phyloP scores from a whole-genome alignment of 2,888 invertebrate species.

The Chloroclystis v-ata region DNA sequence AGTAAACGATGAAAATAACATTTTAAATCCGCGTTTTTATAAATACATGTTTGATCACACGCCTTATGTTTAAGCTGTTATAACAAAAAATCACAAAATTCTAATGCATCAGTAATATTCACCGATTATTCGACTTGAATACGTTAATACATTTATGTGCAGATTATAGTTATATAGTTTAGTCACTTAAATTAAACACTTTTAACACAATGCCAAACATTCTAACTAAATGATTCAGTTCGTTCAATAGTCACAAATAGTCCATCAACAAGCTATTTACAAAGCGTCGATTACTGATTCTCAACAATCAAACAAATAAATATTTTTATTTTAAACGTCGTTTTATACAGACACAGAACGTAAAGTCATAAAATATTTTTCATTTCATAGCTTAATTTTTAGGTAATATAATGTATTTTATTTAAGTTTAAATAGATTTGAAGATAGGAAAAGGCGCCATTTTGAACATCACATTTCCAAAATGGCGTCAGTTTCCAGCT shows the following conservation, averaged over 20 bases:
- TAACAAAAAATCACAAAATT: slow-evolving; percentile 28
- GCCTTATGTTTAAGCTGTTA: too few species aligned
- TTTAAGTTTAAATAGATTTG: too few species aligned
- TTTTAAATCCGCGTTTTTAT: too few species aligned
- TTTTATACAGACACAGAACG: slow-evolving; percentile 38
- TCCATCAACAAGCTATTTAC: slow-evolving; percentile 43
- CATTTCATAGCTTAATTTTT: slow-evolving; percentile 21
- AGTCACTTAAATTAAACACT: neutral
- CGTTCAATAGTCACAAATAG: slow-evolving; percentile 45
- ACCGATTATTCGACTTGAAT: slow-evolving; percentile 13
- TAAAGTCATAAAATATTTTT: slow-evolving; percentile 29
- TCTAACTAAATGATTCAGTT: slow-evolving; percentile 39
- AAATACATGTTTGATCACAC: too few species aligned
- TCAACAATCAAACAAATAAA: slow-evolving; percentile 25
- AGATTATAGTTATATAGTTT: slow-evolving; percentile 1
- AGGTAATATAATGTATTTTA: too few species aligned
- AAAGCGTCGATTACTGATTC: slow-evolving; percentile 36
- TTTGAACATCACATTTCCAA: neutral
- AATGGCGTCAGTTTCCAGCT: neutral
- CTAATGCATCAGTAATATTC: slow-evolving; percentile 24
- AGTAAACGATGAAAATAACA: neutral
- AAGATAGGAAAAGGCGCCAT: neutral
- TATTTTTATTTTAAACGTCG: slow-evolving; percentile 22
- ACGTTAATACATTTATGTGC: slow-evolving; percentile 25
- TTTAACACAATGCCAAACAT: slow-evolving; percentile 30